Conservation (phyloP, 1,140 invertebrate species). For the Pseudomyrmex pallidus region DNA sequence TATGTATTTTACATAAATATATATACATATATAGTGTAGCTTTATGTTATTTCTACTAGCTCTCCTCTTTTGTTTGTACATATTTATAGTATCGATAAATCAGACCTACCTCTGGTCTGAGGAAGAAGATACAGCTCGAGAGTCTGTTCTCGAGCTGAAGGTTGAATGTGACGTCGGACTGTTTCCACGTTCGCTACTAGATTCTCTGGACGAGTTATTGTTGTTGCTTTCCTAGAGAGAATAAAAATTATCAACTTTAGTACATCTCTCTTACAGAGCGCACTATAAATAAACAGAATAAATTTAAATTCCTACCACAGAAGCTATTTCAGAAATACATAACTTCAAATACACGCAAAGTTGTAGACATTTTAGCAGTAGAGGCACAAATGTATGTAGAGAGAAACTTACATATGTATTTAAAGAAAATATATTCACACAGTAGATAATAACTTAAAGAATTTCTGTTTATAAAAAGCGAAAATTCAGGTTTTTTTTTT, state of each 20-base stretch:
- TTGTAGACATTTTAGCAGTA: conserved; percentile 42
- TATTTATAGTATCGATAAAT: conserved; percentile 70
- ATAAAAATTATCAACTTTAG: conserved; percentile 69
- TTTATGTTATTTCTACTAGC: no score
- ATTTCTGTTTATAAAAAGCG: conserved; percentile 28
- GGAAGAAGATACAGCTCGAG: conserved; percentile 67
- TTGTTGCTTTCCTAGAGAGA: conserved; percentile 84
- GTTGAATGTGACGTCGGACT: conserved; percentile 67
- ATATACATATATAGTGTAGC: no score
- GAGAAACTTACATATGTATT: conserved; percentile 13
- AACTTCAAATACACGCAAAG: conserved; percentile 56
- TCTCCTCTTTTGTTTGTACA: no score
- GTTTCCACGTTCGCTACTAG: conserved; percentile 76
- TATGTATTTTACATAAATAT: background rate
- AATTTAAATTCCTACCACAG: conserved; percentile 56
- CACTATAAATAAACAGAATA: conserved; percentile 53
- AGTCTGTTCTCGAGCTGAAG: conserved; percentile 66
- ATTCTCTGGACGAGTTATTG: conserved; percentile 82
- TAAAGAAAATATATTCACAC: conserved; percentile 44
- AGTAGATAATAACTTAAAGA: conserved; percentile 33
- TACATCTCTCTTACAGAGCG: conserved; percentile 43
- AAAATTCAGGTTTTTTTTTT: conserved; percentile 19
- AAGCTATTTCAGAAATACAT: conserved; percentile 60
- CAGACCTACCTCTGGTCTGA: conserved; percentile 83
- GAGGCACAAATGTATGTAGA: conserved; percentile 1